Evolutionary conservation across 2,113 vertebrate species (phyloP).

Genomic region (Sylvilagus bachmani): DNA sequence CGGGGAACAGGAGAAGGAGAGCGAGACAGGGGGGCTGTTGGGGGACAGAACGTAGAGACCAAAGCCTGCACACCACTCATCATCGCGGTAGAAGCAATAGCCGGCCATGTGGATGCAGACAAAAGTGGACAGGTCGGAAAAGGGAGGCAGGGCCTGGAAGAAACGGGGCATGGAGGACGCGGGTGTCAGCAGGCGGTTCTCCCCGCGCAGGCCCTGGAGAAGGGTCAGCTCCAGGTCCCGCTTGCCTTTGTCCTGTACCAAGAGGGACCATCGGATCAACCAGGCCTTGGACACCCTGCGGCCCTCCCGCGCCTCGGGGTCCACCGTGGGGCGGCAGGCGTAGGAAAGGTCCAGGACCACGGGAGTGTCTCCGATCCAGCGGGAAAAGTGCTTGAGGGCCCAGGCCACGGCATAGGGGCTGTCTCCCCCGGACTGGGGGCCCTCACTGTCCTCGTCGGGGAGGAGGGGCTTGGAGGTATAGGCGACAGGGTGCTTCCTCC

Average conservation of each 20-base stretch:
- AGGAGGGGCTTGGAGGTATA: conserved; percentile 82
- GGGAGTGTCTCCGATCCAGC: conserved; percentile 70
- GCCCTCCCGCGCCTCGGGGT: not conserved
- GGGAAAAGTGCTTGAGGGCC: conserved; percentile 81
- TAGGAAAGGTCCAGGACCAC: conserved; percentile 79
- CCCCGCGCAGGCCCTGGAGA: conserved; percentile 72
- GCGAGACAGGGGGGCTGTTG: conserved; percentile 74
- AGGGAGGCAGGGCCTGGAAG: conserved; percentile 79
- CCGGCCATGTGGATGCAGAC: conserved; percentile 78
- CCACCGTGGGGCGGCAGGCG: conserved; percentile 49
- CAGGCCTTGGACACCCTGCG: conserved; percentile 56
- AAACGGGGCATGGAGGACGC: conserved; percentile 52
- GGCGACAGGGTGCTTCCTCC: conserved; percentile 72
- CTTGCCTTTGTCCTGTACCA: conserved; percentile 81
- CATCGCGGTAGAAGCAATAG: conserved; percentile 77
- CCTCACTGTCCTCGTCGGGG: conserved; percentile 67
- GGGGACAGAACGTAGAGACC: conserved; percentile 80
- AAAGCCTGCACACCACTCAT: conserved; percentile 79
- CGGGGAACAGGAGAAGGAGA: conserved; percentile 80
- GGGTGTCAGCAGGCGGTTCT: conserved; percentile 62
- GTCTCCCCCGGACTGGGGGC: conserved; percentile 76
- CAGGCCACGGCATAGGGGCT: conserved; percentile 79
- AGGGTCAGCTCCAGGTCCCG: conserved; percentile 73
- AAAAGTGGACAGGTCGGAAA: conserved; percentile 77
- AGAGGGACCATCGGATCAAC: conserved; percentile 79